Conservation (phyloP, 2,797 vertebrate genomes). For the Tenualosa thibaudeaui region DNA sequence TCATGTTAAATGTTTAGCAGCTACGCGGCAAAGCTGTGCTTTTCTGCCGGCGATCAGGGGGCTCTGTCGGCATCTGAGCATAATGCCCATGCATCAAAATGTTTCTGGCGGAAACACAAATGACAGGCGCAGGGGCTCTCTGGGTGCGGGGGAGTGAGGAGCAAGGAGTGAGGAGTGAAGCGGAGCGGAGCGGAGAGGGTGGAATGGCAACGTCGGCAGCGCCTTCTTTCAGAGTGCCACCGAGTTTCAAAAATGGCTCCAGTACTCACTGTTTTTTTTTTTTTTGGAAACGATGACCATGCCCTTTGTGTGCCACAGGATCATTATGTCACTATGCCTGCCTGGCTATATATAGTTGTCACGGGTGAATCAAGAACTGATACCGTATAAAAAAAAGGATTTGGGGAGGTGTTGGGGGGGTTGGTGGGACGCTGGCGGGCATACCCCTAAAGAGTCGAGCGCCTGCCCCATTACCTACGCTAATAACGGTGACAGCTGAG, state of each 20-base stretch:
- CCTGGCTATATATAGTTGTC: constrained; percentile 92
- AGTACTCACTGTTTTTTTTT: neutral
- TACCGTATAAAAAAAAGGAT: constrained; percentile 31
- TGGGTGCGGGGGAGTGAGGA: constrained; percentile 43
- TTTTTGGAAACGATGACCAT: neutral
- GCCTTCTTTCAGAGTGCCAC: neutral
- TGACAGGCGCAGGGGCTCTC: constrained; percentile 82
- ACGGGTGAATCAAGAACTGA: constrained; percentile 26
- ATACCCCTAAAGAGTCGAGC: constrained; percentile 93
- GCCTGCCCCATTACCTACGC: constrained; percentile 99
- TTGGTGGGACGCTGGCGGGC: constrained; percentile 80
- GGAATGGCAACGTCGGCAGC: constrained; percentile 33
- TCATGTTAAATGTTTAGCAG: constrained; percentile 66
- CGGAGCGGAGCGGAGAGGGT: too few relatives aligned
- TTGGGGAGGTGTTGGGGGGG: neutral
- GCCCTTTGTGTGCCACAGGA: neutral
- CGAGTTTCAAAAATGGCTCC: neutral
- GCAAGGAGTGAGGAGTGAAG: neutral
- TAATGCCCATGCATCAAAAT: constrained; percentile 77
- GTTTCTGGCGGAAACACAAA: constrained; percentile 86
- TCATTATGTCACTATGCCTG: neutral
- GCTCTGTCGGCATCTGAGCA: constrained; percentile 52
- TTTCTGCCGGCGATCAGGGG: constrained; percentile 48
- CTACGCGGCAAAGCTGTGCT: constrained; percentile 59
- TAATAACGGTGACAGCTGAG: constrained; percentile 99